Base-by-base conservation (phyloP, 2,888 invertebrate species). In the Lumbricus terrestris region DNA sequence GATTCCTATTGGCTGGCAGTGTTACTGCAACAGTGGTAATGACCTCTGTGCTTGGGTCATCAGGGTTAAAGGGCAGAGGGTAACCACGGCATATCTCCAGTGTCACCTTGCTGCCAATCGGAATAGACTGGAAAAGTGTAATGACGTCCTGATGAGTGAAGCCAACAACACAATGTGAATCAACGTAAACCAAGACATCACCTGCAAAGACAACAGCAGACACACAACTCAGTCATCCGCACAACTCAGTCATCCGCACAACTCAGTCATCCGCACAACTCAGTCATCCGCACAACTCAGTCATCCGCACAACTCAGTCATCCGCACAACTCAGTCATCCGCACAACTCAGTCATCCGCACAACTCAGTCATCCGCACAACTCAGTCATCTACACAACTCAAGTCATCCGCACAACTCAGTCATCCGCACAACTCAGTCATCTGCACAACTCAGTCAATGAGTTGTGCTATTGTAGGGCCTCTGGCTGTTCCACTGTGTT, bases 61-160 rank as follows among this genome's bases (percentile, higher is more conserved):
- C 97, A 0, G 98, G 98, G 95, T 99, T 98, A 94, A 98, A 98
- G 0, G 98, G 97, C 90, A 99, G 95, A 0, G 98, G 97, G 95
- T 99, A 99, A 6, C 99, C 99, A 91, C 99, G 96, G 93, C 99
- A 99, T 0, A 99, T 97, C 95, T 98, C 98, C 91, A 99, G 95
- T 15, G 97, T 96, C 88, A 99, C 98, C 34, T 97, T 97, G 94
- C 97, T 97, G 20, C 97, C 98, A 29, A 97, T 97, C 89, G 97
- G 96, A 93, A 99, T 99, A 38, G 97, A 97, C 95, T 99, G 98
- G 95, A 99, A 99, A 91, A 99, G 96, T 94, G 97, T 97, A 8
- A 99, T 98, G 95, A 99, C 98, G 94, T 98, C 97, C 93, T 97
- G 97, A 94, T 99, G 99, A 0, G 98, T 97, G 94, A 97, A 97